phyloP scores from a whole-genome alignment of 1,140 invertebrate genomes.

The Zaprionus davidi region DNA sequence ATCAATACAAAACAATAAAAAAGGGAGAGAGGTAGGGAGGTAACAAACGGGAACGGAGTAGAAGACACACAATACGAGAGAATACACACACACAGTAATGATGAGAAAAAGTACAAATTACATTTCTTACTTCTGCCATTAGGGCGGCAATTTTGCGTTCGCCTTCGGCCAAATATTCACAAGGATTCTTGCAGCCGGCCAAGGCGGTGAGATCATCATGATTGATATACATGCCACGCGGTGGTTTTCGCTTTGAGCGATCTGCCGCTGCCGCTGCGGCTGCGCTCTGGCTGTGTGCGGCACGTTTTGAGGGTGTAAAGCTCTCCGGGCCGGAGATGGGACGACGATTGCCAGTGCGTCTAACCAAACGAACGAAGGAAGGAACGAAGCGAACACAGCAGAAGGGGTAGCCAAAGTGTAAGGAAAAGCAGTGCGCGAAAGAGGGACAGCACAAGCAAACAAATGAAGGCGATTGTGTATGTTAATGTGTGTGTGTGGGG shows the following conservation, averaged over 20 bases:
- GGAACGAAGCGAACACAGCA: no score
- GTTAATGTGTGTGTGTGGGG: neutral
- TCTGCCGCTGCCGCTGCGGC: constrained; percentile 83
- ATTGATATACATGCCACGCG: constrained; percentile 98
- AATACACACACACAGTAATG: neutral
- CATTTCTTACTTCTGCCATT: constrained; percentile 94
- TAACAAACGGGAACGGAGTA: neutral
- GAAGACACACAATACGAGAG: neutral
- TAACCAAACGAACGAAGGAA: constrained; percentile 2
- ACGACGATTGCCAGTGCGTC: constrained; percentile 90
- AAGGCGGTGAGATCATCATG: constrained; percentile 96
- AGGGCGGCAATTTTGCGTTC: constrained; percentile 96
- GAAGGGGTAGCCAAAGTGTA: neutral
- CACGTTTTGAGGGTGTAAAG: constrained; percentile 79
- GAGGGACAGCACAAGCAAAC: neutral
- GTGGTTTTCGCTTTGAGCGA: constrained; percentile 95
- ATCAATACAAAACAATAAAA: neutral
- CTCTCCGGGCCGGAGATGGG: constrained; percentile 88
- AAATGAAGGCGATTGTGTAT: constrained; percentile 3
- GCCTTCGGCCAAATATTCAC: constrained; percentile 93
- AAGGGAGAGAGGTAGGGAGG: neutral
- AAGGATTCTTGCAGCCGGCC: constrained; percentile 86
- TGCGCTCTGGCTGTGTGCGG: constrained; percentile 82
- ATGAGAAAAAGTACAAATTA: constrained; percentile 15
- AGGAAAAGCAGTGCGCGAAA: neutral